phyloP scores from a whole-genome alignment of 2,797 vertebrate genomes.

The Poeciliopsis paucimaculata region DNA sequence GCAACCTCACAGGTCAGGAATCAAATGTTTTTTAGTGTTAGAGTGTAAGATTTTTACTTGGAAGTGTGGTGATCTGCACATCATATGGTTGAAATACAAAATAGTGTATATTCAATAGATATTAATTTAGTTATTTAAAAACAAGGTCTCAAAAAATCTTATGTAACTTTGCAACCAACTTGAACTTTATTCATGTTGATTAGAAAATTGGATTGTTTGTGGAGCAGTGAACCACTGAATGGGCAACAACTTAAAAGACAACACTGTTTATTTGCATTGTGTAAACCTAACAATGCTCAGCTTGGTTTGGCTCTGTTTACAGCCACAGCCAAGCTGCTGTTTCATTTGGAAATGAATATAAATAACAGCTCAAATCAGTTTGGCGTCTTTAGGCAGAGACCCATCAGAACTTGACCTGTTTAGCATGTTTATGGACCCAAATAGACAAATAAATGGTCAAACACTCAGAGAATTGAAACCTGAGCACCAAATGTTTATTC shows the following conservation, averaged over 20 bases:
- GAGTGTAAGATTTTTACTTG: background rate
- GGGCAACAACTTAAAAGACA: conserved; percentile 47
- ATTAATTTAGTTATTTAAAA: background rate
- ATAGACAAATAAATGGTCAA: conserved; percentile 49
- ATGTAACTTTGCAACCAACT: background rate
- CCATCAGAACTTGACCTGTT: conserved; percentile 22
- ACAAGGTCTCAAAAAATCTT: background rate
- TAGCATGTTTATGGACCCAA: conserved; percentile 57
- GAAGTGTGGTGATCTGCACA: background rate
- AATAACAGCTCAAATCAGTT: conserved; percentile 51
- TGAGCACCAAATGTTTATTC: conserved; percentile 45
- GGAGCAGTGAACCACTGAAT: conserved; percentile 48
- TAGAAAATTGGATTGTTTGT: conserved; percentile 17
- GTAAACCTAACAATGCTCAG: conserved; percentile 66
- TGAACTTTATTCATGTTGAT: background rate
- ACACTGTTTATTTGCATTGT: conserved; percentile 67
- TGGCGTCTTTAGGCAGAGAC: conserved; percentile 27
- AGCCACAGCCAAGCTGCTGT: conserved; percentile 50
- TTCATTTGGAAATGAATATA: conserved; percentile 57
- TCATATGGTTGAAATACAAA: background rate
- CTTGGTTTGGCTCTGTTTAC: conserved; percentile 64
- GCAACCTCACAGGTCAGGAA: background rate
- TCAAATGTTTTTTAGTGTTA: background rate
- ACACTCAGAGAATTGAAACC: conserved; percentile 23
- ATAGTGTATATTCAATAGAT: background rate